Percentiles rank a stretch among this genome's conserved stretches.
Evolutionary conservation across 2,113 vertebrate genomes (phyloP).

Genomic region (Notiomystis cincta): DNA sequence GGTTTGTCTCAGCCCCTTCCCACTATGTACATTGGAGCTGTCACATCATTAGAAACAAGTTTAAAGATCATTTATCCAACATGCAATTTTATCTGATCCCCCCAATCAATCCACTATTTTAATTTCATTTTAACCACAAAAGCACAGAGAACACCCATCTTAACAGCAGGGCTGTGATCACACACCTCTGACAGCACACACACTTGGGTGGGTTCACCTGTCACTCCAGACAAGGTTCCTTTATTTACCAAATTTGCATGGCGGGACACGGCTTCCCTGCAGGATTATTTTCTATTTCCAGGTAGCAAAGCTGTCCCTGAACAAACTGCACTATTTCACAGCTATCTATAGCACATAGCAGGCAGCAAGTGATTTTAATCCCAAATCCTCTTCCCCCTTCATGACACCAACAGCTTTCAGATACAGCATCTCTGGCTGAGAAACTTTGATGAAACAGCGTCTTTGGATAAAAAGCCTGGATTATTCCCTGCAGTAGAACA

Average conservation of each 20-base stretch:
- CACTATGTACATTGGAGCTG: not conserved
- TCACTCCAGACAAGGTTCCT: not conserved
- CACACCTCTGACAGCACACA: not conserved
- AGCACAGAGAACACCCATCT: not conserved
- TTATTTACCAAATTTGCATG: not conserved
- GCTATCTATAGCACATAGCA: constrained; percentile 56
- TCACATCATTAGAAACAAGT: not conserved
- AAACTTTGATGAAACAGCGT: not conserved
- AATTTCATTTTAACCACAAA: not conserved
- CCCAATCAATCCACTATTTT: not conserved
- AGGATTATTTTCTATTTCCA: constrained; percentile 67
- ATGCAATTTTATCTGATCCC: not conserved
- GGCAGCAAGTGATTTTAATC: constrained; percentile 60
- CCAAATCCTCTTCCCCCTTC: constrained; percentile 59
- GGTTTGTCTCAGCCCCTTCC: not conserved
- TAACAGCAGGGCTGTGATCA: not conserved
- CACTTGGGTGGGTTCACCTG: not conserved
- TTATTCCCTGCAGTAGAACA: not conserved
- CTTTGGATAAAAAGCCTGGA: not conserved
- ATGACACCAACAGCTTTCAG: constrained; percentile 1
- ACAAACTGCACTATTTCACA: constrained; percentile 24
- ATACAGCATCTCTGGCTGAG: not conserved
- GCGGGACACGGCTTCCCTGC: not conserved
- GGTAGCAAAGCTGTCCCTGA: constrained; percentile 51
- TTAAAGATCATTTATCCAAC: not conserved